Percentiles rank a stretch among this genome's conserved stretches.
phyloP scores from a whole-genome alignment of 1,140 invertebrate genomes.

The Brachionus koreanus region DNA sequence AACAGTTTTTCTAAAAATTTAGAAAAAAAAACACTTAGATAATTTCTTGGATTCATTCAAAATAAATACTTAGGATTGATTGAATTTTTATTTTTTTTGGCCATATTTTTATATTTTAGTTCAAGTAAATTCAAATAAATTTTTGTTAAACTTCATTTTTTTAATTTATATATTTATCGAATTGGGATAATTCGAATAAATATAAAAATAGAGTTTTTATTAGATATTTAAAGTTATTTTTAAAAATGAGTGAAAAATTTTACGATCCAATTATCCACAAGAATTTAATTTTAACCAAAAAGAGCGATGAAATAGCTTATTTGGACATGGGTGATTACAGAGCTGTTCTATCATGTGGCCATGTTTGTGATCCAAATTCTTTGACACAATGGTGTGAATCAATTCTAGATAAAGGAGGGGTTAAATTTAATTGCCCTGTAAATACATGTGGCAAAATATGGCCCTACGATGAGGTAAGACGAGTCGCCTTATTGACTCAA shows the following conservation, averaged over 20 bases:
- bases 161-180: not conserved
- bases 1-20: not conserved
- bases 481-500: not conserved
- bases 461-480: not conserved
- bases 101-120: not conserved
- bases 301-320: not conserved
- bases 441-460: not conserved
- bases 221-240: not conserved
- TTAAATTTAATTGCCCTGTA: not conserved
- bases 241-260: constrained; percentile 1
- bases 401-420: not conserved
- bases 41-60: not conserved
- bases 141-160: too few species aligned
- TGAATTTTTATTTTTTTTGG: not conserved
- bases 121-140: not conserved
- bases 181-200: not conserved
- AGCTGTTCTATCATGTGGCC: not conserved
- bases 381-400: not conserved
- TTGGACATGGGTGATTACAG: not conserved
- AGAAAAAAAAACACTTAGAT: not conserved
- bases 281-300: not conserved
- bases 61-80: not conserved
- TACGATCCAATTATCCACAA: not conserved
- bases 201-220: not conserved
- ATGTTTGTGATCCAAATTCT: not conserved